A percentile compares a stretch with the other conserved stretches of the same genome.
Conservation (phyloP, 1,140 invertebrate genomes). For the Oppia nitens region DNA sequence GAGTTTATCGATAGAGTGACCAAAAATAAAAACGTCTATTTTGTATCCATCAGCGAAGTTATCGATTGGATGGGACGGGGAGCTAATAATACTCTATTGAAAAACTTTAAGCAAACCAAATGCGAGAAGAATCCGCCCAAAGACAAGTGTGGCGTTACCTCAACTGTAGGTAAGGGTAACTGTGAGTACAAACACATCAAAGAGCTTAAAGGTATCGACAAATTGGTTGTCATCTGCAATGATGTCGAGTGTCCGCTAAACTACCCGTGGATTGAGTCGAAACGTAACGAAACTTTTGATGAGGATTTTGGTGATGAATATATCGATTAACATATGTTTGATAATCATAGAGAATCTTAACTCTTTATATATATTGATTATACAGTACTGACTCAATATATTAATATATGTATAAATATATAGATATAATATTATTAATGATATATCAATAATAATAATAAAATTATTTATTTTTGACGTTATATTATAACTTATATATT, state of each 20-base stretch:
- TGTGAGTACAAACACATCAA: conserved; percentile 1
- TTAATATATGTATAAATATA: too few relatives aligned
- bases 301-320: too few relatives aligned
- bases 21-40: conserved; percentile 77
- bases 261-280: conserved; percentile 82
- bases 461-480: too few relatives aligned
- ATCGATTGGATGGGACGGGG: conserved; percentile 14
- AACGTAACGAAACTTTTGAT: too few relatives aligned
- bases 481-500: too few relatives aligned
- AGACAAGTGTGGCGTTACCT: conserved; percentile 3
- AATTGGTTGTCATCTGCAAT: conserved; percentile 25
- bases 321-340: too few relatives aligned
- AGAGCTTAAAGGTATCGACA: background rate
- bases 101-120: background rate
- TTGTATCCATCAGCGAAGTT: conserved; percentile 67
- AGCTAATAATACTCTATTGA: conserved; percentile 34
- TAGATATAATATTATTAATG: too few relatives aligned
- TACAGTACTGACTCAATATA: too few relatives aligned
- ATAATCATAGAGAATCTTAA: too few relatives aligned
- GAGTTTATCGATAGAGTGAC: conserved; percentile 71
- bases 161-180: background rate
- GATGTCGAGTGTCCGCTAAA: conserved; percentile 78
- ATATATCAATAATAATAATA: too few relatives aligned
- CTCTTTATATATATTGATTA: too few relatives aligned
- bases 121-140: background rate